Conservation (phyloP, 2,888 invertebrate species). For the Aporophyla lueneburgensis region DNA sequence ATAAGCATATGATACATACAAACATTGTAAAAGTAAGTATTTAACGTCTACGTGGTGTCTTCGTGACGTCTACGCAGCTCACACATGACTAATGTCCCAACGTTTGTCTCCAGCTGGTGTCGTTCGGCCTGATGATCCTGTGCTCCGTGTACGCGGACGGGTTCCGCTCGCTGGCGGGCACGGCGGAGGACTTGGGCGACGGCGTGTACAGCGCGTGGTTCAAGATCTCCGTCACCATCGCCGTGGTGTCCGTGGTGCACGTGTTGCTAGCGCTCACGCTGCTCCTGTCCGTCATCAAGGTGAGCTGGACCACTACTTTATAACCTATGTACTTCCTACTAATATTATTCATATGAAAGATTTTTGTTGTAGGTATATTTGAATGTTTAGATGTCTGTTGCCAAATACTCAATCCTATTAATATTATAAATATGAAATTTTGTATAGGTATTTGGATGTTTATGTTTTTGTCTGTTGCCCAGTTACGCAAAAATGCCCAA, state of each 20-base stretch:
- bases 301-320: conserved; percentile 45
- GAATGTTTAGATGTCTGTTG: too few species aligned
- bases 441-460: too few species aligned
- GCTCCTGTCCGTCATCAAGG: conserved; percentile 76
- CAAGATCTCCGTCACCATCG: conserved; percentile 71
- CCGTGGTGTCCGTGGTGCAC: conserved; percentile 76
- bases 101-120: conserved; percentile 74
- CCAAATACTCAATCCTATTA: too few species aligned
- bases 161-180: conserved; percentile 70
- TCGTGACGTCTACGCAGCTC: background rate
- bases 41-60: background rate
- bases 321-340: too few species aligned
- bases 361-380: too few species aligned
- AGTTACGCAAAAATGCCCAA: too few species aligned
- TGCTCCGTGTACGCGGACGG: conserved; percentile 76
- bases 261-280: conserved; percentile 78
- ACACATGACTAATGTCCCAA: background rate
- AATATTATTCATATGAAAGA: too few species aligned
- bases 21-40: background rate
- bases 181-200: conserved; percentile 78
- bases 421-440: too few species aligned
- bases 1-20: too few species aligned
- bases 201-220: conserved; percentile 77
- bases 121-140: conserved; percentile 75
- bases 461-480: too few species aligned